Percentiles rank a stretch among this genome's conserved stretches.
phyloP scores from a whole-genome alignment of 2,797 vertebrate species.

The Lophius americanus region DNA sequence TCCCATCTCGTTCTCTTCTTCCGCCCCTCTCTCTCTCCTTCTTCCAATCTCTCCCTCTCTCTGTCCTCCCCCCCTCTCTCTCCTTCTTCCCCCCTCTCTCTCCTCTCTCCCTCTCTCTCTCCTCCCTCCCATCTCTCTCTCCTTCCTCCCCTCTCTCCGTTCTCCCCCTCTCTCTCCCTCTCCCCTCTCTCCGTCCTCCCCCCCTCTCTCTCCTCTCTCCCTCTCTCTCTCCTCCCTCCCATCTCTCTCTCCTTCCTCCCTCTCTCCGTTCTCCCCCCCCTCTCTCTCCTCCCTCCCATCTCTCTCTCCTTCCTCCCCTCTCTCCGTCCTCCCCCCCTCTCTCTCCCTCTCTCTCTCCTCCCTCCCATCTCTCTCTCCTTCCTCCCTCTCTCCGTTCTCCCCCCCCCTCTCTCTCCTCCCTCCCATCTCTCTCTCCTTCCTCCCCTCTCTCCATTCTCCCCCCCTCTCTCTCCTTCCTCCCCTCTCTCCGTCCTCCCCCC shows the following conservation, averaged over 20 bases:
- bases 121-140: too few species aligned
- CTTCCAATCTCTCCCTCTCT: conserved; percentile 20
- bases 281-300: not conserved
- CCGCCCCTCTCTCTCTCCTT: conserved; percentile 2
- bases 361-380: not conserved
- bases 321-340: conserved; percentile 18
- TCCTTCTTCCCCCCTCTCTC: conserved; percentile 8
- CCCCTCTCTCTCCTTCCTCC: not conserved
- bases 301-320: too few species aligned
- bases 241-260: conserved; percentile 8
- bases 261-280: too few species aligned
- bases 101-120: conserved; percentile 27
- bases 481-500: conserved; percentile 20
- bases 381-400: conserved; percentile 10
- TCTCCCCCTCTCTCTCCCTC: not conserved
- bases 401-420: conserved; percentile 14
- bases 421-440: conserved; percentile 19
- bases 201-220: conserved; percentile 20
- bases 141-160: conserved; percentile 4
- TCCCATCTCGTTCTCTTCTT: conserved; percentile 12
- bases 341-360: conserved; percentile 3
- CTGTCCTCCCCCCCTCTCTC: not conserved
- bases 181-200: conserved; percentile 14
- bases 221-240: too few species aligned
- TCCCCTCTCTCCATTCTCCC: conserved; percentile 10